A percentile compares a stretch with the other conserved stretches of the same genome.
Evolutionary conservation across 2,113 vertebrate genomes (phyloP).

Genomic region (Asarcornis scutulata): DNA sequence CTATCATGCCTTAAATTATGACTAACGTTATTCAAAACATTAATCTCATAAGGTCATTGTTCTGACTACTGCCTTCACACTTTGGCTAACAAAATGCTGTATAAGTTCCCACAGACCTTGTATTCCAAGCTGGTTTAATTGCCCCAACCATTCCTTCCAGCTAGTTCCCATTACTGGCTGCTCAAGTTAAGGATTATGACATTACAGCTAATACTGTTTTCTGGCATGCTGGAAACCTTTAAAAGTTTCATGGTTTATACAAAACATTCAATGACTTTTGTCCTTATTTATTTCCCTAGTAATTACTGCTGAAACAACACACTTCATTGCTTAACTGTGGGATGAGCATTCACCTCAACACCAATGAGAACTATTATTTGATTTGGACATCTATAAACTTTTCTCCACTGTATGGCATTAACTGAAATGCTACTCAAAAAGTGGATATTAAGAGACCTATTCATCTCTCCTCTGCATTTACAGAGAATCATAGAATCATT

Average conservation of each 20-base stretch:
- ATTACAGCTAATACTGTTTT: background rate
- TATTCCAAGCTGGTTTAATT: background rate
- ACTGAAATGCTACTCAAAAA: background rate
- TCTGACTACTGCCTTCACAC: background rate
- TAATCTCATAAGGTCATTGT: background rate
- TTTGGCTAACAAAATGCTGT: background rate
- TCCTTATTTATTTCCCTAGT: background rate
- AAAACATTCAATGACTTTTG: background rate
- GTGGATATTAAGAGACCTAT: background rate
- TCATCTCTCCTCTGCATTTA: background rate
- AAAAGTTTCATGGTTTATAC: background rate
- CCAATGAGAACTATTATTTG: background rate
- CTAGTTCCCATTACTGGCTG: background rate
- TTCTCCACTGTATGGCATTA: background rate
- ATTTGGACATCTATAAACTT: background rate
- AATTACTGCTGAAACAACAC: background rate
- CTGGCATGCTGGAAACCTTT: background rate
- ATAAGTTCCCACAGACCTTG: background rate
- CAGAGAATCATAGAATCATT: too few species aligned
- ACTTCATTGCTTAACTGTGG: background rate
- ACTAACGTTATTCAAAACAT: background rate
- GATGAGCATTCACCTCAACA: background rate
- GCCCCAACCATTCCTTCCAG: background rate
- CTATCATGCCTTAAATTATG: background rate
- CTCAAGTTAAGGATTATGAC: background rate